These are phyloP conservation scores for Syrmaticus mikado DNA, from an alignment of 2,113 vertebrate species.

Conservation along the genomic window DNA sequence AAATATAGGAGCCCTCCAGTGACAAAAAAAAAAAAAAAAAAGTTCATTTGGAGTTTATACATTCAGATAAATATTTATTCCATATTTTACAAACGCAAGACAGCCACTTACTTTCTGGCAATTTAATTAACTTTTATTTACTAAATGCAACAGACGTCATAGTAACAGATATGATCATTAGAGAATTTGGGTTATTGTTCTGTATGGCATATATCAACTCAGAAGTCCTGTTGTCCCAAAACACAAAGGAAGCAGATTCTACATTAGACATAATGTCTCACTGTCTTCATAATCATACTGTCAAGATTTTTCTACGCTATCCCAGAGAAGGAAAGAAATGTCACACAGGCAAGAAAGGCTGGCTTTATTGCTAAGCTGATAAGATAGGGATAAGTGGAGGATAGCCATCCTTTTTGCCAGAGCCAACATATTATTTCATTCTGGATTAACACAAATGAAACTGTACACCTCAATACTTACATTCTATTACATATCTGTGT, in stretches of 20 bases:
- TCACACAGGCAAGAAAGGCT: background rate
- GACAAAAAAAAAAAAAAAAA: background rate
- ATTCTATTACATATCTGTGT: background rate
- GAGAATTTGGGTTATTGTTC: background rate
- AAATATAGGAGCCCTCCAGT: constrained; percentile 33
- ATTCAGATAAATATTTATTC: background rate
- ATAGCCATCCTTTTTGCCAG: background rate
- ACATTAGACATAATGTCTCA: background rate
- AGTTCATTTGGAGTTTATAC: background rate
- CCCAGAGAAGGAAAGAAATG: background rate
- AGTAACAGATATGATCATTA: background rate
- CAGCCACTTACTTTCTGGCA: background rate
- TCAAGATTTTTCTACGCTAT: background rate
- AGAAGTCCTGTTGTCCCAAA: background rate
- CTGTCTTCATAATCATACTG: background rate
- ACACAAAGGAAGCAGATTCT: background rate
- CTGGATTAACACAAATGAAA: background rate
- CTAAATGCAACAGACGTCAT: background rate
- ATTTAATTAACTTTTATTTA: background rate
- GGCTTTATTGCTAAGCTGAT: background rate
- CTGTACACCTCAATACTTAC: background rate
- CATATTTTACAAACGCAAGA: background rate
- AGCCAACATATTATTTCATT: background rate
- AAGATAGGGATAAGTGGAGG: background rate
- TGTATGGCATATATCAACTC: background rate